A percentile compares a stretch with the other conserved stretches of the same genome.
Conservation (phyloP, 2,113 vertebrate genomes). For the Elephantulus edwardii region DNA sequence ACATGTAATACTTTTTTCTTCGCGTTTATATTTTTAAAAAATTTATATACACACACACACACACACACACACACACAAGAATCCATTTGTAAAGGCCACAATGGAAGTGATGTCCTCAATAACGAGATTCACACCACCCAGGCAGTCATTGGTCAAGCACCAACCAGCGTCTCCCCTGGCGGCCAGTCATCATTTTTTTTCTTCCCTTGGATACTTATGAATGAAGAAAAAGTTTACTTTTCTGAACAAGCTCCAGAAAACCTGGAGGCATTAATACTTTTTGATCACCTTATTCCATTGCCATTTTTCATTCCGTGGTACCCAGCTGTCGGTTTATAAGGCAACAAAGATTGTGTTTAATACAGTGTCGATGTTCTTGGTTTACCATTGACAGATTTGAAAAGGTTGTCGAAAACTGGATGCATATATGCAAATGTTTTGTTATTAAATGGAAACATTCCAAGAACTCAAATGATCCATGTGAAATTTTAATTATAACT, state of each 20-base stretch:
- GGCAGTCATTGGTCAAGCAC: not conserved
- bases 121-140: not conserved
- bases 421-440: constrained; percentile 85
- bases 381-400: constrained; percentile 75
- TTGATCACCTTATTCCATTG: constrained; percentile 64
- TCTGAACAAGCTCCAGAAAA: constrained; percentile 68
- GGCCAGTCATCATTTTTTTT: not conserved
- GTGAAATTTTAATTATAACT: constrained; percentile 90
- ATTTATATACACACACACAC: too few relatives aligned
- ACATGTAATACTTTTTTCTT: not conserved
- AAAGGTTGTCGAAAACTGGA: constrained; percentile 83
- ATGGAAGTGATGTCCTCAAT: not conserved
- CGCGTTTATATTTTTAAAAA: not conserved
- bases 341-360: constrained; percentile 74
- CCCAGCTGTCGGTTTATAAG: constrained; percentile 75
- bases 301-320: constrained; percentile 70
- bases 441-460: constrained; percentile 88
- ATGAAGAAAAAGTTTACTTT: constrained; percentile 56
- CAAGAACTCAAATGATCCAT: constrained; percentile 88
- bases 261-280: constrained; percentile 63
- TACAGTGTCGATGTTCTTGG: constrained; percentile 77
- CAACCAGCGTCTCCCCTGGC: not conserved
- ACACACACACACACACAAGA: not conserved
- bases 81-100: not conserved
- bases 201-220: not conserved